Evolutionary conservation across 2,888 invertebrate genomes (phyloP).

Genomic region (Sceliomorpha sp.): DNA sequence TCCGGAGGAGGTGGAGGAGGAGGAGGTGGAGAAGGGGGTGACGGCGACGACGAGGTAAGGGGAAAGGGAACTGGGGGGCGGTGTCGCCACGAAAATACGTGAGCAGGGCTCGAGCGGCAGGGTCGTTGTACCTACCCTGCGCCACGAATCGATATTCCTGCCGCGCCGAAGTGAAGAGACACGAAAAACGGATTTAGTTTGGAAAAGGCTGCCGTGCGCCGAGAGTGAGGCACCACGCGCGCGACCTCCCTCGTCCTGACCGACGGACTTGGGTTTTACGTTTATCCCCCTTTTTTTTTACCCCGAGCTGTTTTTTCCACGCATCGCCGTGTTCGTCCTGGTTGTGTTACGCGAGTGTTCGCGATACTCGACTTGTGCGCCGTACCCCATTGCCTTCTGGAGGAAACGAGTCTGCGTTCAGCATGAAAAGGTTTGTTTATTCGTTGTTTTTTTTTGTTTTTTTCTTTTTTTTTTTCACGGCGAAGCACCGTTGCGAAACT

Average conservation of each 20-base stretch:
- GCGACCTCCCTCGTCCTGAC: constrained; percentile 6
- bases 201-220: constrained; percentile 30
- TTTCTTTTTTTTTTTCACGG: no score
- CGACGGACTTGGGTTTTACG: constrained; percentile 14
- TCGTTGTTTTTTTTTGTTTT: not conserved
- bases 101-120: constrained; percentile 61
- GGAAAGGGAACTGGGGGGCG: constrained; percentile 61
- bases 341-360: no score
- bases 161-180: constrained; percentile 28
- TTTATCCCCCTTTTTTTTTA: constrained; percentile 1
- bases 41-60: constrained; percentile 60
- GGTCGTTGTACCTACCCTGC: constrained; percentile 76
- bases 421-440: constrained; percentile 28
- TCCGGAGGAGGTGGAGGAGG: constrained; percentile 58
- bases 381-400: no score
- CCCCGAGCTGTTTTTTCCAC: not conserved
- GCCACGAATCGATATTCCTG: constrained; percentile 66
- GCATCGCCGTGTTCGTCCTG: no score
- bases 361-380: no score
- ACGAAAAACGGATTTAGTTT: constrained; percentile 16
- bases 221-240: constrained; percentile 2
- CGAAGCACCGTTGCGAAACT: no score
- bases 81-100: constrained; percentile 64
- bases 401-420: not conserved
- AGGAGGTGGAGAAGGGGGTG: constrained; percentile 58